A percentile compares a stretch with the other conserved stretches of the same genome.
phyloP scores from a whole-genome alignment of 2,113 vertebrate species.

The Zosterops pallidus region DNA sequence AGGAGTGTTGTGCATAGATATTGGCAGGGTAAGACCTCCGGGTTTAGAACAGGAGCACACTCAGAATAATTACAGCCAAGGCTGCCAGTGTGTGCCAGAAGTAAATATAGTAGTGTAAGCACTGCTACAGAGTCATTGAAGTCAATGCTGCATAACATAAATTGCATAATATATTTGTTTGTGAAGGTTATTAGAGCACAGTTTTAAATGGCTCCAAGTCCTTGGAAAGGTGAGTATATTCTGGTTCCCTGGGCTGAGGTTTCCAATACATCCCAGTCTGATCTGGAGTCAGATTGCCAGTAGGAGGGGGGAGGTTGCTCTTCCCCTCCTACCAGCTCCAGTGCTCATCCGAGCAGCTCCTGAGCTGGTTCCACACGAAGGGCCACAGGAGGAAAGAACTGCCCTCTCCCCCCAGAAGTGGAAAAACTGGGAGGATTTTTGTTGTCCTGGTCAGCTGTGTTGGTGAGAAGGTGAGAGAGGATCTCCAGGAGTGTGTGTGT shows the following conservation, averaged over 20 bases:
- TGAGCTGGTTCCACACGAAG: neutral
- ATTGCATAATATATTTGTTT: slow-evolving; percentile 63
- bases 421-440: neutral
- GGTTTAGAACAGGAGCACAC: neutral
- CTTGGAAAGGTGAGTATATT: slow-evolving; percentile 39
- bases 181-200: slow-evolving; percentile 27
- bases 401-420: neutral
- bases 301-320: neutral
- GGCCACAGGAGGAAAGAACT: neutral
- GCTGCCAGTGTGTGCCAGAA: neutral
- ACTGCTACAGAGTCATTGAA: slow-evolving; percentile 49
- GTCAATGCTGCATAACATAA: slow-evolving; percentile 44
- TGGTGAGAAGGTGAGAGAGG: neutral
- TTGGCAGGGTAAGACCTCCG: neutral
- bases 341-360: fast-evolving
- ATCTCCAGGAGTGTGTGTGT: fast-evolving
- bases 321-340: neutral
- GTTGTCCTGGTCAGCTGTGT: neutral
- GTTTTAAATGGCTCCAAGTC: slow-evolving; percentile 3
- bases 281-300: neutral
- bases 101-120: slow-evolving; percentile 62
- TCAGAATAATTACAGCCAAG: neutral
- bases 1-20: neutral
- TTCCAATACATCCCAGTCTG: neutral
- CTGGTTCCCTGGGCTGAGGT: neutral